Conservation (phyloP, 2,888 invertebrate species). For the Halocaridina rubra region DNA sequence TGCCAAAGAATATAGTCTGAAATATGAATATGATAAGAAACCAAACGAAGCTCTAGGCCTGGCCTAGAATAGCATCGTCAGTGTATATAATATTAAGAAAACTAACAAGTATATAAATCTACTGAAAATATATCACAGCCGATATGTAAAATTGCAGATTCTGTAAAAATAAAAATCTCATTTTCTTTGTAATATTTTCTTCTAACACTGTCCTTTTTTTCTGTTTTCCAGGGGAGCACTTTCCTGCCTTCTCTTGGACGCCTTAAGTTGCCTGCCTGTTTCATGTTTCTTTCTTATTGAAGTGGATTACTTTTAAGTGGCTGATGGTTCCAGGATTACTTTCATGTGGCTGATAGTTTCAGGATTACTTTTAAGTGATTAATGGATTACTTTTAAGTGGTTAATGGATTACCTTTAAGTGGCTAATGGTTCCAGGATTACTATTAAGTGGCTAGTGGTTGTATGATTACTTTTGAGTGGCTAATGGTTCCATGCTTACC, state of each 20-base stretch:
- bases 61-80: no score
- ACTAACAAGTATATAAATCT: no score
- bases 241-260: conserved; percentile 26
- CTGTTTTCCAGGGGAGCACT: conserved; percentile 21
- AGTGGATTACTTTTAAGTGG: neutral
- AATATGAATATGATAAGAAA: no score
- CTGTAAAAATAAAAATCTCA: no score
- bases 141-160: no score
- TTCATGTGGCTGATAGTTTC: neutral
- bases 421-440: neutral
- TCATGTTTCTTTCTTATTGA: neutral
- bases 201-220: no score
- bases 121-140: no score
- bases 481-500: neutral
- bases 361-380: neutral
- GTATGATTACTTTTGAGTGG: neutral
- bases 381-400: neutral
- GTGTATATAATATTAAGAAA: no score
- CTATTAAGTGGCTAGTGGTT: neutral
- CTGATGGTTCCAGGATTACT: neutral
- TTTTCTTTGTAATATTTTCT: no score
- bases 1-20: no score
- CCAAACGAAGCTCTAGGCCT: no score
- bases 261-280: neutral
- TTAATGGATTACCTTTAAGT: neutral